Evolutionary conservation across 2,888 invertebrate species (phyloP), one percentile per base, ranked within the genome.

Genomic region (Psococerastis gibbosa): DNA sequence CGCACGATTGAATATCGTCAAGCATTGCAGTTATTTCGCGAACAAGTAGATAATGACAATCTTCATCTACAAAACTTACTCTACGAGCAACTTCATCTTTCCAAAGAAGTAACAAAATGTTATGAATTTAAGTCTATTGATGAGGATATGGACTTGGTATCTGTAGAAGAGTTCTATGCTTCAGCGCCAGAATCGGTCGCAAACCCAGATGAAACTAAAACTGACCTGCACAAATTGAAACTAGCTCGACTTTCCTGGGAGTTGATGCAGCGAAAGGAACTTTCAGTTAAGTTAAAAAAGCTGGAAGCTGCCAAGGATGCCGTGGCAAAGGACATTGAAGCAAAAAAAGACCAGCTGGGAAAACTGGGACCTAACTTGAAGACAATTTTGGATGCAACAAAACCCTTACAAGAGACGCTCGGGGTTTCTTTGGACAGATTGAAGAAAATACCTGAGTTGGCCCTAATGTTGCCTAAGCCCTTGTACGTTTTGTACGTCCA

Each of bases 91-190:
- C 81, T 87, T 57, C 91, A 95, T 65, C 67, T 95, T 16, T 81
- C 88, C 52, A 87, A 88, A 53, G 94, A 95, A 69, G 88, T 89
- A n/a, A 77, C 82, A 16, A 88, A 89, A 56, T 94, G 94, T 57
- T 70, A 89, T 47, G 87, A 92, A 57, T 94, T 92, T 58, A 92
- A 88, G 77, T 92, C 92, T 8, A 85, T 87, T 60, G 91, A 94
- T 69, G 88, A 92, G 63, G 80, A 81, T 56, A 88, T 95, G 54
- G 82, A 89, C 55, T 66, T 95, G 42, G 80, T 95, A 2, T 63
- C 83, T 1, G 68, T 82, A 42, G 78, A 82, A 45, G 82, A 88
- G 54, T 94, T 94, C 60, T 81, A 79, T 55, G 67, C 68, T 53
- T 72, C 79, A 58, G 88, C 89, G 16, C 84, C 87, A 6, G 61